These are phyloP conservation scores for Eudyptes chrysolophus DNA, from an alignment of 2,113 vertebrate genomes.

Conservation along the genomic window DNA sequence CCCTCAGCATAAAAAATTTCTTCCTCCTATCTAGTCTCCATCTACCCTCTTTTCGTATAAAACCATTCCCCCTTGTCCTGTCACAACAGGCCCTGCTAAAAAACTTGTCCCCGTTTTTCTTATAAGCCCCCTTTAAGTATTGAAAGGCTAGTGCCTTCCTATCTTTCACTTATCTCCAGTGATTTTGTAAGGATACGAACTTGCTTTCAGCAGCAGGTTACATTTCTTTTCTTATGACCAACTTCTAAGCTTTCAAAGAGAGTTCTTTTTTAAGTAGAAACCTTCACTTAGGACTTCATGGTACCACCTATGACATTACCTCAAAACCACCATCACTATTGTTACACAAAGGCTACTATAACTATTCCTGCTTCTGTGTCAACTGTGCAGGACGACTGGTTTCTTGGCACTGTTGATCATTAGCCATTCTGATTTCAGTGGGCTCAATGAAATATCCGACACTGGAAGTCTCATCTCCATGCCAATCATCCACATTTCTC, in stretches of 20 bases:
- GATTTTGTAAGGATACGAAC: not conserved
- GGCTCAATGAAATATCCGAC: not conserved
- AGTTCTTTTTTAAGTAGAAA: not conserved
- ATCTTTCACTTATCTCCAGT: not conserved
- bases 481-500: not conserved
- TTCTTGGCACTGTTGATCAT: not conserved
- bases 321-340: not conserved
- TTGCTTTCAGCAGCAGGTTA: not conserved
- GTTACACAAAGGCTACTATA: not conserved
- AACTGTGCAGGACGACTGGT: not conserved
- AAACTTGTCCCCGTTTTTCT: too few species aligned
- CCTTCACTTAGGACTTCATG: not conserved
- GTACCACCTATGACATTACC: not conserved
- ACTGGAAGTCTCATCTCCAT: not conserved
- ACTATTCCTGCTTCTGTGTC: not conserved
- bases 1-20: too few species aligned
- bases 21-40: too few species aligned
- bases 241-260: not conserved
- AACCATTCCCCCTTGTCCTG: too few species aligned
- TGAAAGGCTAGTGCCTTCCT: not conserved
- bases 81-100: too few species aligned
- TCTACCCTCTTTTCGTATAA: too few species aligned
- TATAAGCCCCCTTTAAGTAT: too few species aligned
- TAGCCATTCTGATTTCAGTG: not conserved
- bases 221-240: not conserved